Evolutionary conservation across 2,113 vertebrate genomes (phyloP), one percentile per base, ranked within the genome.

Genomic region (Triplophysa rosa): DNA sequence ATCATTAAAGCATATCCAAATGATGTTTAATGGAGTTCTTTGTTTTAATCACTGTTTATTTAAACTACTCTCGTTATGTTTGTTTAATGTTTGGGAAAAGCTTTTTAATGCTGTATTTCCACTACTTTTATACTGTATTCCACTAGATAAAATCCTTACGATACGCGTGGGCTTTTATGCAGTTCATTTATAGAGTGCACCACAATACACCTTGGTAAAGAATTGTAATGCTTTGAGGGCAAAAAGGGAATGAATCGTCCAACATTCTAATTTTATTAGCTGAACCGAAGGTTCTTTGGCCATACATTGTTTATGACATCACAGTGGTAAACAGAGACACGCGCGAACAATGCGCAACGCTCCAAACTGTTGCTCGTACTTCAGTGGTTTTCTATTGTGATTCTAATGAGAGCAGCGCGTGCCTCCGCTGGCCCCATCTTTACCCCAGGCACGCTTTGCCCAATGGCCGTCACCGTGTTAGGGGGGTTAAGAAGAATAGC

Each of bases 371-470:
- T 87, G 84, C 87, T 84, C 66, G 42, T 83, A 24, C 84, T 84
- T 64, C 74, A 63, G 77, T 70, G 68, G 78, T 74, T 78, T 67
- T 77, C 81, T 72, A 70, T 90, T 90, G 86, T 91, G 45, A 90
- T 89, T 85, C 1, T 89, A 91, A 92, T 89, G 75, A 90, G 71
- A 14, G 45, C 81, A 86, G 82, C 91, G 88, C 90, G 91, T 92
- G 92, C 88, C 90, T 91, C 87, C 54, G 88, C 88, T 82, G 86
- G 49, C 83, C 64, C 83, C 80, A 78, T 82, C 68, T 78, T 74
- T 66, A 52, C 24, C 69, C 42, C 76, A 79, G 87, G 87, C 90
- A 88, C 85, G 82, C 89, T 89, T 85, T 84, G 58, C 59, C 82
- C 59, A 61, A 24, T 61, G 72, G 17, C 58, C 69, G 40, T 58